Evolutionary conservation across 2,888 invertebrate genomes (phyloP).

Genomic region (Morpho achilles): DNA sequence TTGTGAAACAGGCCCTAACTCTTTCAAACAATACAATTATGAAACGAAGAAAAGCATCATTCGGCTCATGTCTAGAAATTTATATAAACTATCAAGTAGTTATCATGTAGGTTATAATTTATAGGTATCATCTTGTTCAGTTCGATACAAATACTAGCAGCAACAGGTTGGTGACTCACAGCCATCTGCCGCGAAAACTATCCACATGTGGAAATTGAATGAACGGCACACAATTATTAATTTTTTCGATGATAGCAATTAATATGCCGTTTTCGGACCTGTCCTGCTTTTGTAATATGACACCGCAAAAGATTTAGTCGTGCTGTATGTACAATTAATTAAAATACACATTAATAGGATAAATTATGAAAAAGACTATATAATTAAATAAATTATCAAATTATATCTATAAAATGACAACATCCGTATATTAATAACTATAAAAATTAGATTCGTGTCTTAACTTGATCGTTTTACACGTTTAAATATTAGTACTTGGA

Average conservation of each 20-base stretch:
- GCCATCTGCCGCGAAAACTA: conserved; percentile 74
- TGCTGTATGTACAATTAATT: conserved; percentile 8
- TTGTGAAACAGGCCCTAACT: too few species aligned
- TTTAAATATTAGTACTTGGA: conserved; percentile 22
- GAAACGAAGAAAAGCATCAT: too few species aligned
- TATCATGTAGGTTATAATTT: conserved; percentile 40
- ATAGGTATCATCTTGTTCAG: conserved; percentile 58
- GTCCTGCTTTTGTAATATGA: conserved; percentile 51
- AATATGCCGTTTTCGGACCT: conserved; percentile 53
- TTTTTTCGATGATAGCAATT: conserved; percentile 46
- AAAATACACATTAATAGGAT: conserved; percentile 31
- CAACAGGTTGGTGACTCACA: conserved; percentile 72
- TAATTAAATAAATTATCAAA: conserved; percentile 30
- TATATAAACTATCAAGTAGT: conserved; percentile 27
- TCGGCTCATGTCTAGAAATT: too few species aligned
- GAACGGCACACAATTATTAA: conserved; percentile 49
- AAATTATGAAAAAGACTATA: conserved; percentile 32
- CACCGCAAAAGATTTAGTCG: conserved; percentile 33
- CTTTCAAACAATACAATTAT: too few species aligned
- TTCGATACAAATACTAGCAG: conserved; percentile 51
- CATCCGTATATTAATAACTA: conserved; percentile 16
- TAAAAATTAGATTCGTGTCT: conserved; percentile 26
- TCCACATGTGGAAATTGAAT: conserved; percentile 62
- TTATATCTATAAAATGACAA: conserved; percentile 21
- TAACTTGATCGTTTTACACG: neutral